phyloP scores from a whole-genome alignment of 1,140 invertebrate species.

The Colletes latitarsis region DNA sequence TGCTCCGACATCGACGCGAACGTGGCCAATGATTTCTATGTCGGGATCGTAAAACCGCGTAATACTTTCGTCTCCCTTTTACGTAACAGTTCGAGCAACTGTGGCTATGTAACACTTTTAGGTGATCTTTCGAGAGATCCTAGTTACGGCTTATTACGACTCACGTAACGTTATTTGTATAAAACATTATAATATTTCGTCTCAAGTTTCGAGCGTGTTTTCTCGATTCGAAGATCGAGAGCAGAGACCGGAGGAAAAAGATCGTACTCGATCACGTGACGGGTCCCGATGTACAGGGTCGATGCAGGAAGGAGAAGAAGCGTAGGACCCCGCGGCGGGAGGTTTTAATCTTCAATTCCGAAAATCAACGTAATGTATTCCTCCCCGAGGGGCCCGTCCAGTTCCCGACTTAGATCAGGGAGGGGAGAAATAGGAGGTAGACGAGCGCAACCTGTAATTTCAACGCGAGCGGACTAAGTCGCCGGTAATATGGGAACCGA shows the following conservation, averaged over 20 bases:
- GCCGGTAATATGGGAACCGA: constrained; percentile 76
- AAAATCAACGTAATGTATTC: constrained; percentile 77
- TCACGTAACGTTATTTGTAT: too few relatives aligned
- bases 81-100: not conserved
- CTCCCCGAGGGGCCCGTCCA: constrained; percentile 65
- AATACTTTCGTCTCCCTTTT: not conserved
- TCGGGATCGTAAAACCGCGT: not conserved
- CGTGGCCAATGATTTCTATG: not conserved
- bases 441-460: constrained; percentile 76
- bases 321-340: constrained; percentile 42
- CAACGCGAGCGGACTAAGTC: constrained; percentile 75
- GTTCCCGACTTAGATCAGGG: constrained; percentile 53
- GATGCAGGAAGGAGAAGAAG: constrained; percentile 43
- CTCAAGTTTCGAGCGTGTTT: too few relatives aligned
- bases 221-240: not conserved
- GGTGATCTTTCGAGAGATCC: too few relatives aligned
- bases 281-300: not conserved
- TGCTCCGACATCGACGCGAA: too few relatives aligned
- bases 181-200: too few relatives aligned
- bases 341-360: constrained; percentile 71
- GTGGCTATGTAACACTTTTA: too few relatives aligned
- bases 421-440: constrained; percentile 7
- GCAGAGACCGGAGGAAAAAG: not conserved
- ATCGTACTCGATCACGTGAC: not conserved
- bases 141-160: too few relatives aligned